These are phyloP conservation scores for Sphaerodactylus townsendi DNA, from an alignment of 2,113 vertebrate species.

Conservation along the genomic window DNA sequence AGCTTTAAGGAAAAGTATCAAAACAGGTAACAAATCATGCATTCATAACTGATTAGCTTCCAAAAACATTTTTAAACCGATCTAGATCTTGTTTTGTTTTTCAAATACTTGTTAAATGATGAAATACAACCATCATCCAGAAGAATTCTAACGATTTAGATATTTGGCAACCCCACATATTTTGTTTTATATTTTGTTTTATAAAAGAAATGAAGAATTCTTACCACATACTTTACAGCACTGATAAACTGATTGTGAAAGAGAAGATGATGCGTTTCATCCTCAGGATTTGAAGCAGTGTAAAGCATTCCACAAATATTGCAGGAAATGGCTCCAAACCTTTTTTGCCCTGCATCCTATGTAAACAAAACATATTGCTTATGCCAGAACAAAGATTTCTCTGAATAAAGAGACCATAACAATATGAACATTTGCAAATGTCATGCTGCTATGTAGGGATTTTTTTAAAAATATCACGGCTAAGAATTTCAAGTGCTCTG, in stretches of 20 bases:
- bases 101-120: background rate
- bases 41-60: background rate
- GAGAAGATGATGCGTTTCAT: conserved; percentile 95
- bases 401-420: background rate
- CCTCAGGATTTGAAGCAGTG: conserved; percentile 92
- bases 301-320: conserved; percentile 97
- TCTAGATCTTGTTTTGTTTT: conserved; percentile 5
- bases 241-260: conserved; percentile 99
- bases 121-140: background rate
- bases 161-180: background rate
- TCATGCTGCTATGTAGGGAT: background rate
- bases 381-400: background rate
- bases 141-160: background rate
- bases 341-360: conserved; percentile 93
- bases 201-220: conserved; percentile 57
- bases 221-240: conserved; percentile 98
- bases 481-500: background rate
- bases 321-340: conserved; percentile 94
- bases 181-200: conserved; percentile 15
- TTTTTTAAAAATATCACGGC: background rate
- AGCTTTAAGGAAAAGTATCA: background rate
- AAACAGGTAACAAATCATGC: background rate
- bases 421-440: background rate
- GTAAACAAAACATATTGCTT: conserved; percentile 30
- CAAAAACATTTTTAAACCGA: background rate